These are phyloP conservation scores for Microcebus lehilahytsara DNA, from an alignment of 2,113 vertebrate species.

Conservation along the genomic window DNA sequence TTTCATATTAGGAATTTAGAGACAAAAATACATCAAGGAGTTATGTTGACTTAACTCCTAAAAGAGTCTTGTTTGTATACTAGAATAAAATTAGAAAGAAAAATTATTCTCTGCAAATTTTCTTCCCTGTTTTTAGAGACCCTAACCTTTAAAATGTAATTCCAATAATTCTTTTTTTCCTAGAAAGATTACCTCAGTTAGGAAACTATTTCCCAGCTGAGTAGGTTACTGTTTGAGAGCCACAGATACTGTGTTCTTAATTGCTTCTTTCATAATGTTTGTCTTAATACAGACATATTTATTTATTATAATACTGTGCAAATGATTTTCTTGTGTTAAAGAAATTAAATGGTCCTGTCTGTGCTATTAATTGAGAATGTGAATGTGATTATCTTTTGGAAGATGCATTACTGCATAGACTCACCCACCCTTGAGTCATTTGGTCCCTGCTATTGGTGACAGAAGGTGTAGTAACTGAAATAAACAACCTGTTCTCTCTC, in stretches of 20 bases:
- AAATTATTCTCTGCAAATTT: slow-evolving; percentile 61
- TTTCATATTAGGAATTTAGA: slow-evolving; percentile 61
- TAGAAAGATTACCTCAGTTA: slow-evolving; percentile 46
- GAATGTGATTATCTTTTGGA: not conserved
- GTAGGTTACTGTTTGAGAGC: slow-evolving; percentile 12
- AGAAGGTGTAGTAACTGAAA: not conserved
- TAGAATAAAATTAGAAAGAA: slow-evolving; percentile 59
- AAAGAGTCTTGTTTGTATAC: slow-evolving; percentile 61
- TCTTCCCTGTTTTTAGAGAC: slow-evolving; percentile 51
- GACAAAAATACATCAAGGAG: slow-evolving; percentile 53
- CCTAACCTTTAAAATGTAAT: slow-evolving; percentile 41
- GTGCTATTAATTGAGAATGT: not conserved
- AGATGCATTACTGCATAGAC: not conserved
- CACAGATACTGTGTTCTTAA: not conserved
- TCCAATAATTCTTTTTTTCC: not conserved
- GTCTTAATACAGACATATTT: slow-evolving; percentile 41
- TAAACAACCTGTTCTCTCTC: slow-evolving; percentile 38
- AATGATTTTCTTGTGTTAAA: slow-evolving; percentile 51
- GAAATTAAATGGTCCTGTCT: slow-evolving; percentile 10
- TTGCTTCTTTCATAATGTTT: not conserved
- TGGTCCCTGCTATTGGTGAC: not conserved
- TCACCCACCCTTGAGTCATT: not conserved
- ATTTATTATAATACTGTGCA: slow-evolving; percentile 52
- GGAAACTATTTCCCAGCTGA: slow-evolving; percentile 27
- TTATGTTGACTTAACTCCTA: slow-evolving; percentile 21